Evolutionary conservation across 1,140 invertebrate species (phyloP), one percentile per base, ranked within the genome.

Genomic region (Calycopis cecrops): DNA sequence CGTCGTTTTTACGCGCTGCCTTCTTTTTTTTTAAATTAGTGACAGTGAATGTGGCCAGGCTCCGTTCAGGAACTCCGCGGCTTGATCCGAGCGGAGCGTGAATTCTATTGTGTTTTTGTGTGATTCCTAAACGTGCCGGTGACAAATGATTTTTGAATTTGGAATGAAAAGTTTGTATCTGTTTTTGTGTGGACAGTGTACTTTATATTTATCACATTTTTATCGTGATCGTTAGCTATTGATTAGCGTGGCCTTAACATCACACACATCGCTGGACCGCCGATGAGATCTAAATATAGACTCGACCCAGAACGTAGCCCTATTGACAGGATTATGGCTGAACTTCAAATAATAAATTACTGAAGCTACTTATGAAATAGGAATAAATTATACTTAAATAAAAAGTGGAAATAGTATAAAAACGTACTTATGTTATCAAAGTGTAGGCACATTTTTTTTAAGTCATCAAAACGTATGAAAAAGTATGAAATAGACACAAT

Each of bases 241-340:
- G 80, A 77, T 82, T 80, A 66, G 53, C 65, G 52, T 77, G 72
- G 67, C 73, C 76, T 72, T 76, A 75, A 67, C 67, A 70, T 67
- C 74, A 76, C 69, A 81, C 78, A 80, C 78, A 67, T 76, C 76
- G 68, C 35, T 74, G 71, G 64, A 59, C 64, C 65, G 64, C 51
- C 61, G 59, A 61, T 66, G 65, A 63, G 59, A 54, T 67, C 79
- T 85, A 85, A 79, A 77, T 83, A 81, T 83, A 85, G 74, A 69
- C 21, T 28, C 60, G 50, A 40, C 44, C 42, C 60, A 48, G 61
- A 71, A 64, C 55, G 65, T 65, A 59, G 67, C 72, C 73, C 73
- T 62, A 66, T 62, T 76, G 67, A 67, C 65, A 70, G 67, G 21
- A 51, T 42, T 54, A 33, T 12, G 33, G 28, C 34, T 54, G 52